Conservation (phyloP, 2,113 vertebrate genomes). For the cat (Felis catus) region DNA sequence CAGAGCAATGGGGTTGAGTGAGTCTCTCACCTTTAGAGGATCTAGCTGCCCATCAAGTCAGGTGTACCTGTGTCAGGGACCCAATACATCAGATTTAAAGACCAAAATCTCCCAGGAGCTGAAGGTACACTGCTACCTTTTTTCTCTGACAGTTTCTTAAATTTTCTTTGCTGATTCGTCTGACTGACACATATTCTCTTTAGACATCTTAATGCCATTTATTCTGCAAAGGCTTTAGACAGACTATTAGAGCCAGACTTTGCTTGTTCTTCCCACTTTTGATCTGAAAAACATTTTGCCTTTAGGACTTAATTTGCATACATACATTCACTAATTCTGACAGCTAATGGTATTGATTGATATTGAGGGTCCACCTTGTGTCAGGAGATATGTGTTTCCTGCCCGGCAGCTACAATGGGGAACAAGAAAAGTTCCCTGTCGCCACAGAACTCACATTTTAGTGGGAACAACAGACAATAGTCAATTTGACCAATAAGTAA, state of each 20-base stretch:
- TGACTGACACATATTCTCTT: neutral
- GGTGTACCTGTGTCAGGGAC: neutral
- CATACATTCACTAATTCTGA: neutral
- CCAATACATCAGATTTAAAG: neutral
- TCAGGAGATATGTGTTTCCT: neutral
- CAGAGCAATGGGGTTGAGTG: neutral
- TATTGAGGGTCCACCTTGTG: neutral
- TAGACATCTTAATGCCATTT: neutral
- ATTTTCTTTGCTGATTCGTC: neutral
- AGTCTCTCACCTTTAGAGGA: neutral
- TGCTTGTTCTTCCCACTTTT: neutral
- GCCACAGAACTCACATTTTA: neutral
- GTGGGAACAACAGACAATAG: neutral
- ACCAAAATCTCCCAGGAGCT: neutral
- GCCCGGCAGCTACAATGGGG: neutral
- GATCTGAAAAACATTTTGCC: neutral
- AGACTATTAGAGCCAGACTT: neutral
- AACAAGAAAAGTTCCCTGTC: neutral
- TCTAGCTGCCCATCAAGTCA: neutral
- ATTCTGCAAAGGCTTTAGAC: neutral
- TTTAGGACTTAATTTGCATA: neutral
- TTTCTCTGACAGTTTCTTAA: neutral
- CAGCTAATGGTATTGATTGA: neutral
- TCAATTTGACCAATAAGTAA: neutral
- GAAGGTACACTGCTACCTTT: neutral